Base-by-base conservation (phyloP, 2,888 invertebrate genomes). In the Caprella mutica region DNA sequence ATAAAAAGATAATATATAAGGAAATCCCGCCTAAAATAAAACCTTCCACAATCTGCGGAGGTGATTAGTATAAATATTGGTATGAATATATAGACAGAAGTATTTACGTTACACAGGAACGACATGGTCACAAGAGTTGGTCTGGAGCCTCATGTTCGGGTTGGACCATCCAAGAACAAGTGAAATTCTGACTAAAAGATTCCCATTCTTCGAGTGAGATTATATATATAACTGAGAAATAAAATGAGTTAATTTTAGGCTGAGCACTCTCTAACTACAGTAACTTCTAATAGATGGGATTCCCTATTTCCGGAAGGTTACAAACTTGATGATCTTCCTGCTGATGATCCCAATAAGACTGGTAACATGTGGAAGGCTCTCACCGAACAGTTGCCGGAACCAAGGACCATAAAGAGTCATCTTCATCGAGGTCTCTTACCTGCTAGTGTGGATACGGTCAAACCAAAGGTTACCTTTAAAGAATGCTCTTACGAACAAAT, bases 101-200 rank as follows among this genome's bases (percentile, higher is more conserved):
- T n/a, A n/a, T n/a, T n/a, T n/a, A n/a, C 29, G 6, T 21, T 2
- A 30, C 42, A 8, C 53, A 63, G 63, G 63, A 4, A 59, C 63
- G 3, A 63, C 63, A 4, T 63, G 63, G 63, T 55, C 52, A n/a
- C 63, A 63, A 55, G 63, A 63, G 55, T 3, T 63, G 55, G 55
- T 60, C 8, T 63, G 63, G 63, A 59, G 63, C 40, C 14, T 63
- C 30, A 24, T 57, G 5, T 42, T 42, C 35, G 53, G 51, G 19
- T 35, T 54, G 30, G 48, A 57, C 6, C 48, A 42, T 19, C 42
- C 54, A 14, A 33, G 39, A 5, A 43, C 55, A 8, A 42, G 19
- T 14, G 24, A 27, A n/a, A 23, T 21, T n/a, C 39, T 61, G 26
- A 54, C 50, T 26, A 54, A 21, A 5, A 21, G 61, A 1, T 61